A percentile compares a stretch with the other conserved stretches of the same genome.
phyloP scores from a whole-genome alignment of 2,888 invertebrate genomes.

The Melolontha melolontha region DNA sequence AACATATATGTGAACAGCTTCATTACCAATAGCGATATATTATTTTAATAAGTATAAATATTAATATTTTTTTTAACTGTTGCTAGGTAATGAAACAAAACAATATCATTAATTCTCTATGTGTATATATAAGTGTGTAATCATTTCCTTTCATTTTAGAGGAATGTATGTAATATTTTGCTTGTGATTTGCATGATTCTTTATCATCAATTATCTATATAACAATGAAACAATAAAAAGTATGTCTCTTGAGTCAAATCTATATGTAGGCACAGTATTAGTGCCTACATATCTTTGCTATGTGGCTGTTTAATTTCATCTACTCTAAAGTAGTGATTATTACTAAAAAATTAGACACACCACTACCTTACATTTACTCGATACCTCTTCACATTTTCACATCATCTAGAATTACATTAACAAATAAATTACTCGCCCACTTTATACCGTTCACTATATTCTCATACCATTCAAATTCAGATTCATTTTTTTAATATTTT shows the following conservation, averaged over 20 bases:
- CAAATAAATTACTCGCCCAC: too few species aligned
- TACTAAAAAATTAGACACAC: background rate
- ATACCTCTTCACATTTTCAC: background rate
- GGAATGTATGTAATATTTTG: slow-evolving; percentile 57
- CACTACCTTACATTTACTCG: background rate
- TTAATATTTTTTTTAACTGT: too few species aligned
- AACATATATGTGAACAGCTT: background rate
- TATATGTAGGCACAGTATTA: slow-evolving; percentile 1
- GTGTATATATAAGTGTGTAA: slow-evolving; percentile 30
- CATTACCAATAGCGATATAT: background rate
- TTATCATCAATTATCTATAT: slow-evolving; percentile 31
- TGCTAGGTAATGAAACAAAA: too few species aligned
- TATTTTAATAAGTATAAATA: too few species aligned
- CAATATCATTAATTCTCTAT: slow-evolving; percentile 7
- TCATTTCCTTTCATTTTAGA: slow-evolving; percentile 42
- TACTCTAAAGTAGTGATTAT: slow-evolving; percentile 12
- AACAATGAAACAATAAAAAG: slow-evolving; percentile 1
- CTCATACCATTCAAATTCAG: too few species aligned
- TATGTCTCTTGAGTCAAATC: slow-evolving; percentile 1
- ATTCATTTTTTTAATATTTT: background rate
- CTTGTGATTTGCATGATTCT: slow-evolving; percentile 57
- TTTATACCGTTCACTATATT: too few species aligned
- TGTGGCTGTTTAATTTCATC: slow-evolving; percentile 25
- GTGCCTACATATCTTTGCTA: slow-evolving; percentile 11
- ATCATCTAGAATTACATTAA: too few species aligned